Base-by-base conservation (phyloP, 2,797 vertebrate genomes). In the Platalea minor region DNA sequence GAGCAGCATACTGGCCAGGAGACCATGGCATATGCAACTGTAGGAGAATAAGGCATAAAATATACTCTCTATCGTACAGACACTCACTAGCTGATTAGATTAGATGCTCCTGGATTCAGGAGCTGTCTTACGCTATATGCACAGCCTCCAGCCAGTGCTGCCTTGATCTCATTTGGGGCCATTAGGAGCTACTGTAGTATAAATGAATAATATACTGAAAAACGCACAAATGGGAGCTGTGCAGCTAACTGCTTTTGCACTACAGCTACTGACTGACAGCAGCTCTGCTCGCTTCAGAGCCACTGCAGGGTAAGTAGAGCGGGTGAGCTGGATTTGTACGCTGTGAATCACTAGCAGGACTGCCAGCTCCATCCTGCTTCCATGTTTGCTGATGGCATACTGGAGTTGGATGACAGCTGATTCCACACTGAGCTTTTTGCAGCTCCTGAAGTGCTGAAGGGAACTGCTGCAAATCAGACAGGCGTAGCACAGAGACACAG, bases 281-380 rank as follows among this genome's bases (percentile, higher is more conserved):
- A 67, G 68, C 7, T 19, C 72, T 2, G 13, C 53, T 83, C 6
- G 3, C 75, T 76, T 18, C 78, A 33, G 79, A 74, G 76, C 50
- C 0, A 1, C 86, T 21, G 56, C 0, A 4, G 67, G 68, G 59
- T 17, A 13, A 10, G 21, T 8, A 8, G 24, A 29, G 64, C 0
- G 6, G n/a, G 10, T 10, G 61, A 75, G 64, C 64, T 33, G 75
- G 50, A 39, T 50, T 11, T 64, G 54, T 18, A 3, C 3, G 0
- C 73, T 2, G 53, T n/a, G 53, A 68, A 82, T 50, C 86, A 37
- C 75, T 4, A 18, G 63, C 61, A 63, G 45, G 20, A 33, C 43
- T 29, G 57, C 39, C 86, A 77, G 78, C 81, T 64, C 51, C 72
- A 29, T 14, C 59, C 78, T n/a, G 25, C 64, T 82, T 5, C 86